These are phyloP conservation scores for Hydropsyche betteni DNA, from an alignment of 2,888 invertebrate species.

Conservation along the genomic window DNA sequence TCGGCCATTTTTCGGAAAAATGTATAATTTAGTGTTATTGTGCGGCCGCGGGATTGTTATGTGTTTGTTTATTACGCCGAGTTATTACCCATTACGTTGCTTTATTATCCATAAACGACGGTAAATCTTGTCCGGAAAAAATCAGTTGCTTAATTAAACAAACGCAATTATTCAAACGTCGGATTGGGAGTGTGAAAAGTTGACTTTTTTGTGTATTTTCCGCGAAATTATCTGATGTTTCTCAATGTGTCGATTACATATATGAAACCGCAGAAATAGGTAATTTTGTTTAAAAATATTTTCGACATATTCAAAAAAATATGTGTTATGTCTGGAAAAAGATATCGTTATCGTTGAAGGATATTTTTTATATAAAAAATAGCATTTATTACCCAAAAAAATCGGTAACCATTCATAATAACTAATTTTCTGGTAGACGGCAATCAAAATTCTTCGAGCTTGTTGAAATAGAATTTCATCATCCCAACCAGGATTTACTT, in stretches of 20 bases:
- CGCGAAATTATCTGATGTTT: no score
- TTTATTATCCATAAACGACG: constrained; percentile 1
- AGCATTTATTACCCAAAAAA: constrained; percentile 57
- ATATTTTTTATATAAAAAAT: neutral
- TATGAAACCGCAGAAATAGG: no score
- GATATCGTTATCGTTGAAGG: neutral
- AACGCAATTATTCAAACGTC: neutral
- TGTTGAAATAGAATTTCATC: constrained; percentile 65
- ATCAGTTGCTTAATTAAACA: neutral
- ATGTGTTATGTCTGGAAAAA: neutral
- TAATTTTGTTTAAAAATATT: no score
- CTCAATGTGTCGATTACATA: no score
- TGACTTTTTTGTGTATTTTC: no score
- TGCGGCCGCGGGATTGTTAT: neutral
- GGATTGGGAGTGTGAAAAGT: neutral
- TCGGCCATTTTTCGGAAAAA: neutral
- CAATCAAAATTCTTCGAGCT: constrained; percentile 62
- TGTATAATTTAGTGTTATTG: constrained; percentile 18
- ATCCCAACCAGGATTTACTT: constrained; percentile 65
- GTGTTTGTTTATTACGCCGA: neutral
- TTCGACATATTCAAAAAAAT: no score
- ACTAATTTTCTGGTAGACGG: constrained; percentile 63
- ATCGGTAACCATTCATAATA: constrained; percentile 67
- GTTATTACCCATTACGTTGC: constrained; percentile 12
- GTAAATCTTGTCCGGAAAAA: constrained; percentile 1